Percentiles rank a stretch among this genome's conserved stretches.
phyloP scores from a whole-genome alignment of 2,797 vertebrate genomes.

The Falco novaeseelandiae region DNA sequence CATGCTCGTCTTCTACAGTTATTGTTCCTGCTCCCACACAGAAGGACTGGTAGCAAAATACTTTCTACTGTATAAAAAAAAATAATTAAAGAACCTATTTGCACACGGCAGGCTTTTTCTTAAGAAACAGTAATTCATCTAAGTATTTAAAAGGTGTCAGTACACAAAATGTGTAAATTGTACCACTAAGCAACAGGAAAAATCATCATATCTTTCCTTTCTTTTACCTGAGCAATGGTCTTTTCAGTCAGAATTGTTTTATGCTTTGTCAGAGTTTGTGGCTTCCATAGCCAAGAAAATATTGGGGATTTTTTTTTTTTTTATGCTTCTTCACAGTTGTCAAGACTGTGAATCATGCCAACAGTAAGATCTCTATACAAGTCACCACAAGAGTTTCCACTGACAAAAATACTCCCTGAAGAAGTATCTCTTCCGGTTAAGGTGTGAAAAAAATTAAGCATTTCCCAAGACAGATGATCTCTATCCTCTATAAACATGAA shows the following conservation, averaged over 20 bases:
- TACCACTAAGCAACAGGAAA: neutral
- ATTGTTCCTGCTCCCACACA: neutral
- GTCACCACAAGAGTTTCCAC: neutral
- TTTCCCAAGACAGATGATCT: neutral
- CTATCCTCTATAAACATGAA: neutral
- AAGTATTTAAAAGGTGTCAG: neutral
- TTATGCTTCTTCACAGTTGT: neutral
- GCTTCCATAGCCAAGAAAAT: neutral
- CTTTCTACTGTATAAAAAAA: neutral
- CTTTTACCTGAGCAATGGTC: neutral
- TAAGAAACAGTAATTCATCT: neutral
- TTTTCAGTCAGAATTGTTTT: neutral
- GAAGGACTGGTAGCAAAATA: neutral
- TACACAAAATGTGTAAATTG: neutral
- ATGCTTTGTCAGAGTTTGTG: neutral
- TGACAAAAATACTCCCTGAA: neutral
- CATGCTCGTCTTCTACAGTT: neutral
- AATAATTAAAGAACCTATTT: neutral
- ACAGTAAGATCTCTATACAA: neutral
- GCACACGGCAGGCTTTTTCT: neutral
- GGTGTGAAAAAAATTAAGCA: neutral
- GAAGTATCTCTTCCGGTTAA: neutral
- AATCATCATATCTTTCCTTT: neutral
- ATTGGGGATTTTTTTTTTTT: neutral
- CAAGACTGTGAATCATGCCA: neutral